Evolutionary conservation across 2,113 vertebrate genomes (phyloP), one percentile per base, ranked within the genome.

Genomic region (Uropsilus gracilis): DNA sequence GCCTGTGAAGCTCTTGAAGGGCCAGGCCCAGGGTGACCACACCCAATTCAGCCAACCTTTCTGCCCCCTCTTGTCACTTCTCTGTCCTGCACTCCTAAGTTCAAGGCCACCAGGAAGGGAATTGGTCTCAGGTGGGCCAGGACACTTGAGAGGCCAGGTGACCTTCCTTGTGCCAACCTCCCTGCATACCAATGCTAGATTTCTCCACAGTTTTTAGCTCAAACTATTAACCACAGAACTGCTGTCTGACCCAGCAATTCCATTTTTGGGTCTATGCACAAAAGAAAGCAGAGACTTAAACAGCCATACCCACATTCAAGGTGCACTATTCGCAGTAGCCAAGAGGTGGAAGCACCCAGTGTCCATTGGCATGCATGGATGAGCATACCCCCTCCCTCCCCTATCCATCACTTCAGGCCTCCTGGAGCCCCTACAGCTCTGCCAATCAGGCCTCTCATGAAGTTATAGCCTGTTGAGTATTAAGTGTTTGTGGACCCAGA

Each of bases 1-100:
- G 89, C 89, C 95, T 53, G 85, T 95, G 93, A 95, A 95, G 81
- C 77, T 61, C 34, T 95, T 95, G 95, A 46, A 77, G 97, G 96
- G 90, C 97, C 22, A 20, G 97, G 14, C 34, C 26, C 28, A 50
- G 48, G 13, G 88, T 18, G 17, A 2, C 44, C 10, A 13, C 11
- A 86, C 87, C 78, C 77, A 77, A 46, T 87, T 80, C 3, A 39
- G 92, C 81, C 77, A 7, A 7, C 5, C 93, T 88, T 57, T 32
- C 50, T 7, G 11, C 59, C 5, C 89, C 73, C 20, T 55, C 5
- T 93, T 84, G 86, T 76, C 94, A 91, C 95, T 82, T 76, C 89
- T 81, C 92, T 96, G 96, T 96, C 95, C 75, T 77, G 90, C 61
- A 37, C 90, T 97, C 64, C 77, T 42, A 61, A 68, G 64, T 89